Evolutionary conservation across 2,797 vertebrate species (phyloP), one percentile per base, ranked within the genome.

Genomic region (Microctenopoma stevenorrisi): DNA sequence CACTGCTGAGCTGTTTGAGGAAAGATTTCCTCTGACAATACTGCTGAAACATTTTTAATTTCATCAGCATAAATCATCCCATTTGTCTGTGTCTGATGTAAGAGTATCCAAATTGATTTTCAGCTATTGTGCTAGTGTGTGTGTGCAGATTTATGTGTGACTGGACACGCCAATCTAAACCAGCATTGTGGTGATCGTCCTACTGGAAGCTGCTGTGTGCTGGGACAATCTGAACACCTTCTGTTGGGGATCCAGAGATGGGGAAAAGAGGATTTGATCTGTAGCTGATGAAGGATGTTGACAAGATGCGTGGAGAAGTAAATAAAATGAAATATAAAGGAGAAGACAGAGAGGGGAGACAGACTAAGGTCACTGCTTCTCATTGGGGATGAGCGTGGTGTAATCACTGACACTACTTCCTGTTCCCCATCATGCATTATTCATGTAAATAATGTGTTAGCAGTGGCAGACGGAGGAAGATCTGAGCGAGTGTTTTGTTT

Each of bases 351-450:
- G 40, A 1, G 0, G 16, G 43, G 50, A 61, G 35, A 42, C 4
- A 44, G 40, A 57, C 37, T 58, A 42, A 69, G 68, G 74, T 80
- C 68, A 71, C 0, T 22, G 30, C 74, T 69, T 74, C 65, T 72
- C 72, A 72, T 74, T 68, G 54, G 57, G 72, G 68, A 79, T 62
- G 66, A 80, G 69, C 54, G 64, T 10, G 12, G 26, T 7, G 46
- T 66, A 71, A 70, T 77, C 2, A n/a, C 49, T 56, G 78, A 79
- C 74, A 73, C 64, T 37, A 56, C 76, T 81, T 85, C 86, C 79
- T 76, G 63, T 78, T 87, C 85, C 75, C 68, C 77, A 68, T 82
- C 81, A 76, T 88, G 76, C 80, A 88, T 88, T 86, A 89, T 88
- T 92, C 82, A 87, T 72, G 80, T 58, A 49, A 66, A 67, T 78